Conservation (phyloP, 2,113 vertebrate species). For the Terrapene triunguis region DNA sequence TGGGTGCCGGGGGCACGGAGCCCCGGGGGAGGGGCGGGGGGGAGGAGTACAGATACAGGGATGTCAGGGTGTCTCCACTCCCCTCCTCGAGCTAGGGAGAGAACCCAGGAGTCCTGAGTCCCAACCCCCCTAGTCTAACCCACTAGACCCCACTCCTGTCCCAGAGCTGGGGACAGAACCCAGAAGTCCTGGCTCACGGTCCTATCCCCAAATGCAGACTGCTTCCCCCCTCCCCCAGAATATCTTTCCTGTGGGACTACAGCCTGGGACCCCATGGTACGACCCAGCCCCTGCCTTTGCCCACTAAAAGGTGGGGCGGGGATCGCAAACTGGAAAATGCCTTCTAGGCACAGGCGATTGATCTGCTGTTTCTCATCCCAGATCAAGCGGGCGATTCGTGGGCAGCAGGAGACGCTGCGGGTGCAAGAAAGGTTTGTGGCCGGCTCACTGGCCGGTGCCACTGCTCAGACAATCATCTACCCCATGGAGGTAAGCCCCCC, state of each 20-base stretch:
- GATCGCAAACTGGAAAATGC: not conserved
- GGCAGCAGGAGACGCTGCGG: constrained; percentile 92
- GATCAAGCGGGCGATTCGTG: constrained; percentile 92
- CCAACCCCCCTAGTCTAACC: not conserved
- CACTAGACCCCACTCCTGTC: no score
- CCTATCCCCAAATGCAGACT: not conserved
- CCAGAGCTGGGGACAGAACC: not conserved
- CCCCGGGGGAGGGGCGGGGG: constrained; percentile 39
- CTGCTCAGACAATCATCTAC: constrained; percentile 97
- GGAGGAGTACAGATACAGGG: no score
- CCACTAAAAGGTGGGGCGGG: not conserved
- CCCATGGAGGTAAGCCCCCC: constrained; percentile 92
- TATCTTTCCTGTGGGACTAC: not conserved
- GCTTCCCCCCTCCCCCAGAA: not conserved
- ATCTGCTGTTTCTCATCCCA: constrained; percentile 49
- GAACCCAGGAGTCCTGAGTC: not conserved
- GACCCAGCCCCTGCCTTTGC: not conserved
- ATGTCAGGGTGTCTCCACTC: not conserved
- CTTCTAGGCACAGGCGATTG: not conserved
- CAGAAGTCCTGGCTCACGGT: not conserved
- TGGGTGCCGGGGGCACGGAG: constrained; percentile 88
- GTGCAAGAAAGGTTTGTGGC: constrained; percentile 91
- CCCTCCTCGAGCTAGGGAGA: not conserved
- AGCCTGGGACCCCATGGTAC: no score
- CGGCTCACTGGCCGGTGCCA: constrained; percentile 91